Evolutionary conservation across 2,888 invertebrate species (phyloP), one percentile per base, ranked within the genome.

Genomic region (Tinea trinotella): DNA sequence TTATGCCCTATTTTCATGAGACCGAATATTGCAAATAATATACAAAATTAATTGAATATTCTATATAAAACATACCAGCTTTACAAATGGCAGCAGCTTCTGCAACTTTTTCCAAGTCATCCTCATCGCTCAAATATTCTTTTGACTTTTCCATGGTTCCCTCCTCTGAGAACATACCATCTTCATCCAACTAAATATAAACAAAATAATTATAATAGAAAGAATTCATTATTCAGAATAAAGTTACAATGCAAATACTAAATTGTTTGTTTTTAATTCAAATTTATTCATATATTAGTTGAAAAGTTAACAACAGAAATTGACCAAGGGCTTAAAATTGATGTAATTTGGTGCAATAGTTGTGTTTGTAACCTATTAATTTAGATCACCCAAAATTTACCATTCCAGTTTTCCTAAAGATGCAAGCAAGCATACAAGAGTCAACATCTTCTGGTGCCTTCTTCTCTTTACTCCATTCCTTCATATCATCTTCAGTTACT

Each of bases 131-230:
- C 2, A 71, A n/a, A 49, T 64, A 64, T 5, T 66, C 63, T 10
- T 65, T 63, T 2, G 58, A 56, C 2, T 64, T 57, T 1, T 62
- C 62, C 3, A 55, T 30, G 1, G 63, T 59, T 40, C 60, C 62
- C 0, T 69, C 66, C 0, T 54, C 54, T n/a, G 66, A 65, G 15
- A 65, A 70, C 44, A 65, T 56, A 1, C 75, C 76, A n/a, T 71
- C 59, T 1, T 64, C 66, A 48, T 70, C 61, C 0, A 77, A 60
- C 76, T 77, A 46, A 18, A 17, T 7, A 15, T 22, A 30, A 30
- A 30, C n/a, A 30, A 10, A 30, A 10, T 22, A 5, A 22, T 7
- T 22, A 3, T 7, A 3, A 22, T 22, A 22, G 7, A 3, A 3
- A 22, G 7, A 22, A 3, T 22, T 7, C 7, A 22, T 22, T 22